Conservation (phyloP, 2,888 invertebrate genomes). For the Sphecodes monilicornis region DNA sequence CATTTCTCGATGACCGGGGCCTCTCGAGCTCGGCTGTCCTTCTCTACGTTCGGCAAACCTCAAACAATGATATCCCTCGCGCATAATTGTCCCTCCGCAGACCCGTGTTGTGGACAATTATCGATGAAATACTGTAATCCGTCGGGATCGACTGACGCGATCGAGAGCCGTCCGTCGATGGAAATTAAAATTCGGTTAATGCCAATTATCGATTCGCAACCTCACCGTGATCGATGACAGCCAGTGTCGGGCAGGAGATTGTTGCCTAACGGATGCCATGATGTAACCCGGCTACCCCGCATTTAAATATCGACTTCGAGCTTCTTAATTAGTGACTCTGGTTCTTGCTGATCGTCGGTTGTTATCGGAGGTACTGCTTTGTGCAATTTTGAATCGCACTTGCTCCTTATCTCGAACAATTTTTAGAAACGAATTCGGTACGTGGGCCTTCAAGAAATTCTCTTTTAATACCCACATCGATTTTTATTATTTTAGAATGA, state of each 20-base stretch:
- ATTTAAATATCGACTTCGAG: neutral
- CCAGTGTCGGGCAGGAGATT: neutral
- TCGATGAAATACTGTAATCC: too few relatives aligned
- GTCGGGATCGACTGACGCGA: conserved; percentile 22
- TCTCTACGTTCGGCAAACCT: too few relatives aligned
- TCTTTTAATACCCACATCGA: too few relatives aligned
- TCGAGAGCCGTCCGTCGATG: neutral
- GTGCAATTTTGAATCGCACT: neutral
- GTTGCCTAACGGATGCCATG: neutral
- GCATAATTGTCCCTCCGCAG: too few relatives aligned
- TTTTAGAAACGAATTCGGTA: neutral
- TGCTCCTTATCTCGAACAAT: neutral
- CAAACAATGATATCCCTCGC: too few relatives aligned
- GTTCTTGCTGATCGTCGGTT: neutral
- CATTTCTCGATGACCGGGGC: too few relatives aligned
- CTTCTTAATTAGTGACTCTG: neutral
- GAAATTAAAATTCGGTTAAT: conserved; percentile 40
- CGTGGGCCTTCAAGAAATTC: neutral
- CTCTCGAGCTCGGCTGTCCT: too few relatives aligned
- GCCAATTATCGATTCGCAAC: neutral
- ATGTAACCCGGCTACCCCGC: neutral
- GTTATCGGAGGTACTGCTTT: neutral
- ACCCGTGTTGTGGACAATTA: too few relatives aligned
- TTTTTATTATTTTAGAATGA: too few relatives aligned
- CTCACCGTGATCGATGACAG: neutral